Evolutionary conservation across 2,113 vertebrate species (phyloP).

Genomic region (Myrmecophaga tridactyla): DNA sequence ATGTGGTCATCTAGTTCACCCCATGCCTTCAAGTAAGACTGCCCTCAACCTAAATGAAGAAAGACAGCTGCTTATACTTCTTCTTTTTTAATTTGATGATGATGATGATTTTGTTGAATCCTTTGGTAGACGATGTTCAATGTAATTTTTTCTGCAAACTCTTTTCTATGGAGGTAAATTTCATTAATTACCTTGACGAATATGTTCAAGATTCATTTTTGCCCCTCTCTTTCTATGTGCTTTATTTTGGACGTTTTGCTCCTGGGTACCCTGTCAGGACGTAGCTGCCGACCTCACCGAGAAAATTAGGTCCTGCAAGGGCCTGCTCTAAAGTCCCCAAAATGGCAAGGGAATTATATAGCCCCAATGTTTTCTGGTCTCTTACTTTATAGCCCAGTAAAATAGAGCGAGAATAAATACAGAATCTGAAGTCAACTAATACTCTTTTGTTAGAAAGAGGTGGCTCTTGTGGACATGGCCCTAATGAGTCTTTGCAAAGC

Average conservation of each 20-base stretch:
- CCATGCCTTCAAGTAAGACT: not conserved
- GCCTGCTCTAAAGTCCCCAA: not conserved
- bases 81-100: not conserved
- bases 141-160: not conserved
- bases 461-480: not conserved
- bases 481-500: not conserved
- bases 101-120: not conserved
- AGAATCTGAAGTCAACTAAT: not conserved
- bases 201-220: not conserved
- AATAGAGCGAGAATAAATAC: not conserved
- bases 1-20: not conserved
- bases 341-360: not conserved
- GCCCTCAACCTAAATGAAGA: not conserved
- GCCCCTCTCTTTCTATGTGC: not conserved
- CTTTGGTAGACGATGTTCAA: not conserved
- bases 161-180: not conserved
- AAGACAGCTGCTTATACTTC: not conserved
- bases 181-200: not conserved
- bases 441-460: not conserved
- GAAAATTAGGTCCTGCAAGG: not conserved
- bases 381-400: not conserved
- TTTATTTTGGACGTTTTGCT: conserved; percentile 22
- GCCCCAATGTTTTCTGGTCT: not conserved
- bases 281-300: not conserved
- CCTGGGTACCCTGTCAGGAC: not conserved